phyloP scores from a whole-genome alignment of 2,888 invertebrate genomes.

The Pammene fasciana region DNA sequence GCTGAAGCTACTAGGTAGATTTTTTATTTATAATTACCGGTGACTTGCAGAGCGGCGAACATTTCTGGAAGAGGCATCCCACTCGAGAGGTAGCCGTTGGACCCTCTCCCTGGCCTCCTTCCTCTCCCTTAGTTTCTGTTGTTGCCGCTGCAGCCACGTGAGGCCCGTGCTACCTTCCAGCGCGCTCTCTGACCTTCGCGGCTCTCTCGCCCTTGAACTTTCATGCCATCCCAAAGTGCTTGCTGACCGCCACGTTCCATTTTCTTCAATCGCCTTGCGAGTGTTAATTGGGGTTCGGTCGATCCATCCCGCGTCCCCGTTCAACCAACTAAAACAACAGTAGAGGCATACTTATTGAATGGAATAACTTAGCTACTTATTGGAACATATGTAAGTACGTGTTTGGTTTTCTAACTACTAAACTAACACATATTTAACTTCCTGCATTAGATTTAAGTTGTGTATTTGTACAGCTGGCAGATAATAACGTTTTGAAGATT shows the following conservation, averaged over 20 bases:
- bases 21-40: conserved; percentile 58
- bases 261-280: conserved; percentile 66
- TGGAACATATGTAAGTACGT: background rate
- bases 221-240: conserved; percentile 76
- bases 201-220: conserved; percentile 63
- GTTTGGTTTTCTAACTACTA: background rate
- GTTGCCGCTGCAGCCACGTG: conserved; percentile 93
- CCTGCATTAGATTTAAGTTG: background rate
- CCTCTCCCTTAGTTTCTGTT: conserved; percentile 90
- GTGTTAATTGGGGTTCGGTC: conserved; percentile 66
- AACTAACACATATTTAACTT: background rate
- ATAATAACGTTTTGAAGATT: conserved; percentile 17
- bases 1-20: too few species aligned
- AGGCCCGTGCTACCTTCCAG: conserved; percentile 78
- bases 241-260: conserved; percentile 72
- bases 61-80: conserved; percentile 76
- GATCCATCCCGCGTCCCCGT: conserved; percentile 75
- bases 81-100: conserved; percentile 88
- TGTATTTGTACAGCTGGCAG: conserved; percentile 28
- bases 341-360: conserved; percentile 28
- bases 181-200: conserved; percentile 71
- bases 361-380: background rate
- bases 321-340: conserved; percentile 69
- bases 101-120: conserved; percentile 89
- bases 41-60: conserved; percentile 80